These are phyloP conservation scores for Leistus spinibarbis DNA, from an alignment of 2,888 invertebrate species.

Conservation along the genomic window DNA sequence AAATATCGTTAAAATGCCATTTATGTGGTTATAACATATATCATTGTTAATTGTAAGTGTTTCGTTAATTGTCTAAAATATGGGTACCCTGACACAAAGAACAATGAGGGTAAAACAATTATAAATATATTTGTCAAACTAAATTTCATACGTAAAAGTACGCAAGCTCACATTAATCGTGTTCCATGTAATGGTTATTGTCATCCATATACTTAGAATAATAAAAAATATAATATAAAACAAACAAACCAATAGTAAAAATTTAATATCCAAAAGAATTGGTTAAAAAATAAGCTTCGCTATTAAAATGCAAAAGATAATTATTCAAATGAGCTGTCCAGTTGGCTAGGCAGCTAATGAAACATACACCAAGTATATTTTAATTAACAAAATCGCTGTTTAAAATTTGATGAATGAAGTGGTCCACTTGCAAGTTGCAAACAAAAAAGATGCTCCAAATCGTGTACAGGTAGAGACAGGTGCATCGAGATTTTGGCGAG, in stretches of 20 bases:
- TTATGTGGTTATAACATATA: no score
- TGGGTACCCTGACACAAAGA: background rate
- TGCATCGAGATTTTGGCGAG: background rate
- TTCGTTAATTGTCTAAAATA: background rate
- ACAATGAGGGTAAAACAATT: background rate
- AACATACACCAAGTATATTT: background rate
- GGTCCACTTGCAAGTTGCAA: no score
- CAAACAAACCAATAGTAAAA: background rate
- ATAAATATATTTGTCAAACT: background rate
- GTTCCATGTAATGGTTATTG: background rate
- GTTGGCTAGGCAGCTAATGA: background rate
- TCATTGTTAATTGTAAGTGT: no score
- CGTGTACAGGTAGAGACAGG: background rate
- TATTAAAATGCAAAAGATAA: background rate
- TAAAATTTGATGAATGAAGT: constrained; percentile 1
- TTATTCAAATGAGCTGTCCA: background rate
- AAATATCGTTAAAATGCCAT: background rate
- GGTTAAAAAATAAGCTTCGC: background rate
- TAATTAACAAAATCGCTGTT: background rate
- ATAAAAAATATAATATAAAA: no score
- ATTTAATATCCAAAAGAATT: background rate
- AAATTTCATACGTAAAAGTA: background rate
- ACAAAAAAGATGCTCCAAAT: background rate
- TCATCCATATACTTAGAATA: background rate
- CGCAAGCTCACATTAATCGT: background rate